phyloP scores from a whole-genome alignment of 2,113 vertebrate genomes.

The Stegastes partitus region DNA sequence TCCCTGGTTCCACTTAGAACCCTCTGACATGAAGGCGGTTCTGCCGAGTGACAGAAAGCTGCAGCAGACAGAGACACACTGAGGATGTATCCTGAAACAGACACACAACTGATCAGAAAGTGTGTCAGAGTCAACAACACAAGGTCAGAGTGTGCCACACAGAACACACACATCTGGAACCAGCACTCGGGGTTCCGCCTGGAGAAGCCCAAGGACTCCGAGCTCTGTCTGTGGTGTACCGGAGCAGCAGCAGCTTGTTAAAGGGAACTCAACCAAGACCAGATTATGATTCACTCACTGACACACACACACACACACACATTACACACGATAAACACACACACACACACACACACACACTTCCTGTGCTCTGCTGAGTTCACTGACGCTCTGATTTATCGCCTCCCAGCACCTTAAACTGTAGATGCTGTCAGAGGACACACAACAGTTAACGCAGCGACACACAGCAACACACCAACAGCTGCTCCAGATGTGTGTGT shows the following conservation, averaged over 20 bases:
- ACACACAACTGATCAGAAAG: constrained; percentile 40
- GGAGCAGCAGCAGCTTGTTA: constrained; percentile 68
- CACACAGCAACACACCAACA: too few species aligned
- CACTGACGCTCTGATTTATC: constrained; percentile 65
- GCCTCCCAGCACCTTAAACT: constrained; percentile 36
- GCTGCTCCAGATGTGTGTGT: too few species aligned
- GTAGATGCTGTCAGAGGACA: constrained; percentile 28
- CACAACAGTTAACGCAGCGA: too few species aligned
- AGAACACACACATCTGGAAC: constrained; percentile 59
- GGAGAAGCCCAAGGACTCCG: constrained; percentile 66
- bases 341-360: constrained; percentile 7
- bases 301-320: constrained; percentile 10
- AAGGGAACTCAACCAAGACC: constrained; percentile 67
- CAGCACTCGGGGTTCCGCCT: constrained; percentile 52
- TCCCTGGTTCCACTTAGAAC: too few species aligned
- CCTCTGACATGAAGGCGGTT: too few species aligned
- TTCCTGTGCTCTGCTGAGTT: constrained; percentile 27
- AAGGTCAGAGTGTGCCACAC: constrained; percentile 58
- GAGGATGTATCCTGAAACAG: constrained; percentile 15
- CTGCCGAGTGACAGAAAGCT: too few species aligned
- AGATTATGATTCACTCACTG: constrained; percentile 67
- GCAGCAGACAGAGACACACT: too few species aligned
- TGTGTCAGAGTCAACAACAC: constrained; percentile 38
- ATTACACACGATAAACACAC: constrained; percentile 25
- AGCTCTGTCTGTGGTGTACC: constrained; percentile 51